A percentile compares a stretch with the other conserved stretches of the same genome.
These are phyloP conservation scores for Diadegma fenestrale DNA, from an alignment of 2,888 invertebrate genomes.

Conservation along the genomic window DNA sequence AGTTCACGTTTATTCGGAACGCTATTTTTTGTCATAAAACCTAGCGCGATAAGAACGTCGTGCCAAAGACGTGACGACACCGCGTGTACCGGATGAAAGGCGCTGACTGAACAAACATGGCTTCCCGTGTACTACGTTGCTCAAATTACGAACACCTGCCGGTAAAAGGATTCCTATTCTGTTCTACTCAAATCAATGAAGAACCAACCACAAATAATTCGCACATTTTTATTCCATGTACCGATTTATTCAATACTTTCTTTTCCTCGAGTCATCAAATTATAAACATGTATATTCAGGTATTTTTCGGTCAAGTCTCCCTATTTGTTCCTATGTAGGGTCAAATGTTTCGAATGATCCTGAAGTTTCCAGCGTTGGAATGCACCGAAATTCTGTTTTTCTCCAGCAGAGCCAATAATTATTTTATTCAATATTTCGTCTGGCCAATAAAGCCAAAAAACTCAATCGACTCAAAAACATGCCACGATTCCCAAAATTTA, in stretches of 20 bases:
- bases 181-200: not conserved
- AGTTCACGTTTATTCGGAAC: slow-evolving; percentile 29
- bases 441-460: too few species aligned
- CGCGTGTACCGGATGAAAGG: slow-evolving; percentile 82
- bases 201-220: not conserved
- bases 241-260: not conserved
- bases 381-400: too few species aligned
- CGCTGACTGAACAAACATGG: slow-evolving; percentile 76
- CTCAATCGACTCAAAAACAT: too few species aligned
- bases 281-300: not conserved
- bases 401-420: too few species aligned
- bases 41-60: slow-evolving; percentile 65
- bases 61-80: slow-evolving; percentile 70
- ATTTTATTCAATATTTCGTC: too few species aligned
- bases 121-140: slow-evolving; percentile 73
- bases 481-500: too few species aligned
- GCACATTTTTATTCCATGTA: not conserved
- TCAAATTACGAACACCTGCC: slow-evolving; percentile 68
- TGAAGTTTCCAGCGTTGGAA: too few species aligned
- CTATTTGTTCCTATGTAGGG: not conserved
- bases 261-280: not conserved
- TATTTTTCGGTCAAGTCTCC: not conserved
- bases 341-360: not conserved
- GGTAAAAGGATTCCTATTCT: not conserved
- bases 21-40: slow-evolving; percentile 26